Conservation (phyloP, 2,797 vertebrate species). For the Syndactyla subalaris region DNA sequence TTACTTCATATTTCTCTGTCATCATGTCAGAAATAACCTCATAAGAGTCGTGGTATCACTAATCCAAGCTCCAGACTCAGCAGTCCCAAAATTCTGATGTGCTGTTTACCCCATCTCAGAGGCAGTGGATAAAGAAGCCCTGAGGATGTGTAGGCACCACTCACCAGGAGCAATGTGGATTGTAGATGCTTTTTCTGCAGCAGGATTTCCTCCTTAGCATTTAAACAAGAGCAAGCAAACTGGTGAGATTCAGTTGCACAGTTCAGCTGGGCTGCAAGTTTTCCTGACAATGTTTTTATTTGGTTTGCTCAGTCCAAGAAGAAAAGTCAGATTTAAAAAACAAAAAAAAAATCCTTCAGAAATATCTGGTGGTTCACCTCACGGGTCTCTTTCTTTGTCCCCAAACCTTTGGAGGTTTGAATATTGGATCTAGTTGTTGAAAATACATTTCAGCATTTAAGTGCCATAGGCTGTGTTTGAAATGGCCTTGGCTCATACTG, state of each 20-base stretch:
- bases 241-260: not conserved
- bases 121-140: not conserved
- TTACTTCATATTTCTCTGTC: not conserved
- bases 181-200: not conserved
- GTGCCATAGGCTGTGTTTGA: not conserved
- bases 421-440: not conserved
- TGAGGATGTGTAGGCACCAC: not conserved
- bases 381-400: not conserved
- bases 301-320: not conserved
- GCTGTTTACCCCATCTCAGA: not conserved
- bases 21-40: slow-evolving; percentile 6
- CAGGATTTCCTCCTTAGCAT: not conserved
- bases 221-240: not conserved
- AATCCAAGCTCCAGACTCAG: not conserved
- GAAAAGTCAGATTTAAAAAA: not conserved
- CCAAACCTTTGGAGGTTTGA: not conserved
- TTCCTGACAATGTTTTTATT: not conserved
- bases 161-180: not conserved
- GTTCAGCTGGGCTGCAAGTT: not conserved
- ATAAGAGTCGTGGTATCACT: not conserved
- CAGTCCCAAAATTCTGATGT: not conserved
- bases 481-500: not conserved
- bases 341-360: not conserved
- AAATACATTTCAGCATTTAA: not conserved
- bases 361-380: not conserved